Conservation (phyloP, 1,140 invertebrate species). For the Trichoplusia ni region DNA sequence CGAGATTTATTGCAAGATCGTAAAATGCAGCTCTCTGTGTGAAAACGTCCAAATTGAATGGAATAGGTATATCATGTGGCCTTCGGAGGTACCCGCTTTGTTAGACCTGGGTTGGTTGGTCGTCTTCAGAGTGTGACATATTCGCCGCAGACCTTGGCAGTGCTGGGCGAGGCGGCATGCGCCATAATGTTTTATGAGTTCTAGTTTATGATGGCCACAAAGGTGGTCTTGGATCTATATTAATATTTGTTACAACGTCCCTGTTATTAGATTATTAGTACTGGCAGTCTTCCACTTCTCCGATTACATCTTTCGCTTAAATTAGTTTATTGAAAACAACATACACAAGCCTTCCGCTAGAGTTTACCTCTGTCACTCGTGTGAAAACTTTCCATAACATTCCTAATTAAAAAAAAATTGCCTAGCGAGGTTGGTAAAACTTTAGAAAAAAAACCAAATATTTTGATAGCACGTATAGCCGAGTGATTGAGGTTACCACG, state of each 20-base stretch:
- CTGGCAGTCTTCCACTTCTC: not conserved
- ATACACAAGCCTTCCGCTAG: no score
- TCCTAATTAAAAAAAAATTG: no score
- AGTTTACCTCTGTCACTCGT: no score
- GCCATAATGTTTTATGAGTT: constrained; percentile 15
- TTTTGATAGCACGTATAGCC: no score
- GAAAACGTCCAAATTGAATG: constrained; percentile 59
- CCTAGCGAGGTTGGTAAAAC: no score
- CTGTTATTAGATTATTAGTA: not conserved
- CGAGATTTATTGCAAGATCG: constrained; percentile 63
- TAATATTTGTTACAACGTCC: not conserved
- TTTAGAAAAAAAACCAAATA: no score
- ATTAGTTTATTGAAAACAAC: not conserved
- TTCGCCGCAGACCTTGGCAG: constrained; percentile 5
- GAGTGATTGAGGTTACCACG: no score
- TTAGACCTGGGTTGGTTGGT: constrained; percentile 42
- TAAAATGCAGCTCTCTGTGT: constrained; percentile 63
- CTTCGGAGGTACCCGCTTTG: constrained; percentile 39
- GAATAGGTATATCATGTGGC: constrained; percentile 43
- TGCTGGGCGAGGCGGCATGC: constrained; percentile 7
- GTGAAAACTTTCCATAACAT: no score
- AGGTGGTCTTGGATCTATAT: constrained; percentile 1
- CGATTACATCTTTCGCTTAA: no score
- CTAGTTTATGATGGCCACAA: constrained; percentile 7
- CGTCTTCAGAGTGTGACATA: not conserved